phyloP scores from a whole-genome alignment of 2,888 invertebrate genomes.

The Eucera pruinosa region DNA sequence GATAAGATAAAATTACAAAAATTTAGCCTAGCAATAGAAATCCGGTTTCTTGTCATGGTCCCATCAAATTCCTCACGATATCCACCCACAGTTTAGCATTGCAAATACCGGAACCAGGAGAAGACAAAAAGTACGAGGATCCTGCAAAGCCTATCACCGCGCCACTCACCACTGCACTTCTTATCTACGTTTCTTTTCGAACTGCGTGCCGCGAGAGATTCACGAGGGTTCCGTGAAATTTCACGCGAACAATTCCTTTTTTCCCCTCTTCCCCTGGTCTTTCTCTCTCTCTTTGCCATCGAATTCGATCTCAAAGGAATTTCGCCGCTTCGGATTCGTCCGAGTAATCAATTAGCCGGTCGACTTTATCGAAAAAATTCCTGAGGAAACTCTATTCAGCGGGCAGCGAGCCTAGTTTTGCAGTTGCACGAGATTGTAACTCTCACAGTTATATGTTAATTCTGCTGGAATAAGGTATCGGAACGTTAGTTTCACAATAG shows the following conservation, averaged over 20 bases:
- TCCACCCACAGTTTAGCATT: constrained; percentile 1
- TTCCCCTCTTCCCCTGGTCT: not conserved
- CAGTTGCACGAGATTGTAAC: too few relatives aligned
- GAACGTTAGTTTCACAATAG: not conserved
- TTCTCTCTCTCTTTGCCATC: not conserved
- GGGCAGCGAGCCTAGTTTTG: not conserved
- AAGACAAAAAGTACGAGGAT: constrained; percentile 24
- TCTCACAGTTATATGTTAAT: not conserved
- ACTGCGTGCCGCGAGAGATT: constrained; percentile 41
- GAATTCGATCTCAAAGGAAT: constrained; percentile 39
- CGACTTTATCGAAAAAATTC: constrained; percentile 23
- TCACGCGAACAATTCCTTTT: constrained; percentile 36
- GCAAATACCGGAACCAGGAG: constrained; percentile 4
- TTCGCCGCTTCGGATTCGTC: constrained; percentile 22
- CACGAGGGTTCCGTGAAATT: constrained; percentile 51
- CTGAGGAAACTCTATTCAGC: not conserved
- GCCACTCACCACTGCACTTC: constrained; percentile 31
- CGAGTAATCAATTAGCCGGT: constrained; percentile 40
- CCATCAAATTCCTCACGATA: constrained; percentile 1
- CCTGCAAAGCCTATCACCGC: constrained; percentile 36
- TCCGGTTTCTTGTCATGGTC: not conserved
- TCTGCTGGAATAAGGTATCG: not conserved
- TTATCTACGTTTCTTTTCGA: constrained; percentile 47
- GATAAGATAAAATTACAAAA: too few relatives aligned
- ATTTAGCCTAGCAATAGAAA: not conserved